phyloP scores from a whole-genome alignment of 2,888 invertebrate species.

The Latheticus oryzae region DNA sequence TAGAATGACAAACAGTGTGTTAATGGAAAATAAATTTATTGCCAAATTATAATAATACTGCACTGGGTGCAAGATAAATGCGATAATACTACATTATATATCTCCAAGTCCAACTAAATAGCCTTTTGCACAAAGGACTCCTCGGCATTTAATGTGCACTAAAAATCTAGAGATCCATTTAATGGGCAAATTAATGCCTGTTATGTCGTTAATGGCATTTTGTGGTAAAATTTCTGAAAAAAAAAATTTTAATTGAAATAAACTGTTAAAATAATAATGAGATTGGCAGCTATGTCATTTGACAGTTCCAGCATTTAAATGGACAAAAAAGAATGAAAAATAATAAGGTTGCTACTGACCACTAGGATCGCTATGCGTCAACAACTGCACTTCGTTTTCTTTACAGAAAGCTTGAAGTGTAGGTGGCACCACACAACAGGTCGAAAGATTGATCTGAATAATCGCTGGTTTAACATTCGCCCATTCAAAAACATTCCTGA shows the following conservation, averaged over 20 bases:
- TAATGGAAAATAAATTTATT: constrained; percentile 9
- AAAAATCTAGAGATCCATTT: constrained; percentile 89
- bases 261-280: constrained; percentile 32
- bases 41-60: not conserved
- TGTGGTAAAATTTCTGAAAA: constrained; percentile 70
- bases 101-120: constrained; percentile 73
- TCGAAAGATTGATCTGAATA: constrained; percentile 92
- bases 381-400: constrained; percentile 88
- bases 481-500: constrained; percentile 81
- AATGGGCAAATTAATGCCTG: constrained; percentile 66
- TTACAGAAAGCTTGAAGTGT: constrained; percentile 90
- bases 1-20: constrained; percentile 6
- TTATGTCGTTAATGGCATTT: constrained; percentile 71
- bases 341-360: no score
- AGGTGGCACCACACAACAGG: constrained; percentile 95
- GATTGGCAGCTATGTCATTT: no score
- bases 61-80: constrained; percentile 14
- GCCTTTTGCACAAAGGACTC: constrained; percentile 91
- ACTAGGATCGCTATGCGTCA: constrained; percentile 95
- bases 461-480: constrained; percentile 86
- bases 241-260: no score
- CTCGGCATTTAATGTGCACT: constrained; percentile 90
- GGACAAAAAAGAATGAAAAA: no score
- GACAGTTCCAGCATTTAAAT: no score
- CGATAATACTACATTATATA: not conserved